Evolutionary conservation across 2,113 vertebrate species (phyloP).

Genomic region (Leucopsar rothschildi): DNA sequence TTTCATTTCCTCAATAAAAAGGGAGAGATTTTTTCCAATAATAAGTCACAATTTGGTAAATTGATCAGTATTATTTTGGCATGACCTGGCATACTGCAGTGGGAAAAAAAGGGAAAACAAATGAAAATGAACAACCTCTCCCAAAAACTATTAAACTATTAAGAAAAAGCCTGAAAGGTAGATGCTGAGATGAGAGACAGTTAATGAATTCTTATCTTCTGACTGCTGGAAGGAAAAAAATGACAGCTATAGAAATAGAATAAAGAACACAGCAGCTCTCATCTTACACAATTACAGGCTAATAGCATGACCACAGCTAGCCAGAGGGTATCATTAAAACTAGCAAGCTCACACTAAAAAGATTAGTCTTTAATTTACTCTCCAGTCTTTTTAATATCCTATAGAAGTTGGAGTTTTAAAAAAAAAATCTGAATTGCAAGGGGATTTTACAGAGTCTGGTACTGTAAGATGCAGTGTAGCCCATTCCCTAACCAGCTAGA

Average conservation of each 20-base stretch:
- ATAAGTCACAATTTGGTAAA: background rate
- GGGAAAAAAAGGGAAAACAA: background rate
- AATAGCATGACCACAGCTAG: background rate
- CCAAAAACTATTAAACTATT: background rate
- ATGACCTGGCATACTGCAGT: background rate
- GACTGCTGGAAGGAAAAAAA: background rate
- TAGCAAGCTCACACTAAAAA: background rate
- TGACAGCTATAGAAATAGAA: background rate
- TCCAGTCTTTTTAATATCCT: background rate
- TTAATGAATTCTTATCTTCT: slow-evolving; percentile 30
- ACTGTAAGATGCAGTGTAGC: background rate
- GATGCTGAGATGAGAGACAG: background rate
- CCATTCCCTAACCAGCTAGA: background rate
- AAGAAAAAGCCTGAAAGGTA: slow-evolving; percentile 4
- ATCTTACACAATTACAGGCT: background rate
- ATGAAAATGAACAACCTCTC: background rate
- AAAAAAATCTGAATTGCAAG: background rate
- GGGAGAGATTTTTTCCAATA: background rate
- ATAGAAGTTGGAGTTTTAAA: background rate
- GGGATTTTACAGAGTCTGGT: background rate
- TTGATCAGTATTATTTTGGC: background rate
- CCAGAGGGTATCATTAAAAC: slow-evolving; percentile 9
- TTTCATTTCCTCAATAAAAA: background rate
- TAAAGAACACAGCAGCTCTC: background rate
- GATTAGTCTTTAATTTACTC: slow-evolving; percentile 31